A percentile compares a stretch with the other conserved stretches of the same genome.
Conservation (phyloP, 1,140 invertebrate species). For the Pseudomyrmex flavicornis region DNA sequence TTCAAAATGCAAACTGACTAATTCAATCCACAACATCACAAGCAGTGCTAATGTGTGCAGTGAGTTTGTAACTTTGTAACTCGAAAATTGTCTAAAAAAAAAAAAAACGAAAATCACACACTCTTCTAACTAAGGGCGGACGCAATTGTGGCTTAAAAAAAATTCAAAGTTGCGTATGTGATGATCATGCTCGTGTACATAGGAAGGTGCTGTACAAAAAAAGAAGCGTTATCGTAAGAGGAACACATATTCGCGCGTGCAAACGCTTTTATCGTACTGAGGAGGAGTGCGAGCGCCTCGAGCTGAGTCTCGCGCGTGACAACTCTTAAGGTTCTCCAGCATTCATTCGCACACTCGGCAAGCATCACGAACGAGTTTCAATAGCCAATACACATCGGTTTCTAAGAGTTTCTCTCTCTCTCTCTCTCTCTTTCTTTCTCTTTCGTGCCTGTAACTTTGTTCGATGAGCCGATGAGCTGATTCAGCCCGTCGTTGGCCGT, state of each 20-base stretch:
- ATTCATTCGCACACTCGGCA: conserved; percentile 40
- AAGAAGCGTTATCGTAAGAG: neutral
- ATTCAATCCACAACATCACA: conserved; percentile 15
- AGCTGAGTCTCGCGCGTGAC: neutral
- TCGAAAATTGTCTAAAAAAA: neutral
- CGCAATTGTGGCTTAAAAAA: neutral
- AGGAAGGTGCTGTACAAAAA: neutral
- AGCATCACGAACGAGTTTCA: conserved; percentile 36
- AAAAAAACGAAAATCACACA: conserved; percentile 13
- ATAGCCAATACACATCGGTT: conserved; percentile 55
- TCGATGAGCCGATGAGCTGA: conserved; percentile 87
- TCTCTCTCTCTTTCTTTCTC: conserved; percentile 37
- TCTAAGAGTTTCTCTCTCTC: conserved; percentile 44
- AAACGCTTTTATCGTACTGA: neutral
- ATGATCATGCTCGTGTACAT: conserved; percentile 21
- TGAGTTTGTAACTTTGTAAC: neutral
- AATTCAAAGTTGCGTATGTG: neutral
- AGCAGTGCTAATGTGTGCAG: neutral
- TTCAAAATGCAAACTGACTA: neutral
- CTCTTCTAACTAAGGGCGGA: neutral
- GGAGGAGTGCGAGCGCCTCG: too few species aligned
- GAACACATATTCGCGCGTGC: too few species aligned
- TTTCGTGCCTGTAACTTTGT: conserved; percentile 80
- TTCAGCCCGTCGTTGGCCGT: conserved; percentile 90
- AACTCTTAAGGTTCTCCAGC: neutral